A percentile compares a stretch with the other conserved stretches of the same genome.
Evolutionary conservation across 2,797 vertebrate species (phyloP).

Genomic region (Rhynchotus rufescens): DNA sequence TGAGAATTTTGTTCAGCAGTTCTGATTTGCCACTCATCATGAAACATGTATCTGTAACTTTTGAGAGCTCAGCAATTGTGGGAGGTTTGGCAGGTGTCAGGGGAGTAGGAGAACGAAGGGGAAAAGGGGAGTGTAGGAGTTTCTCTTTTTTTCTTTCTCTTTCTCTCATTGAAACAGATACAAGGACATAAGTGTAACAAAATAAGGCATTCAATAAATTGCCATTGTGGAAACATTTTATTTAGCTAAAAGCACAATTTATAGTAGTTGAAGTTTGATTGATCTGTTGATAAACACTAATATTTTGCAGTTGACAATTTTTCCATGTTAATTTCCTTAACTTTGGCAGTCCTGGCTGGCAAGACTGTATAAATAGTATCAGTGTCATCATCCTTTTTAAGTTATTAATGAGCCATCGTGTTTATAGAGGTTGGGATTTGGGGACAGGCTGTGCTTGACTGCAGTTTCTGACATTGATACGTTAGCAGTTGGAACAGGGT

Average conservation of each 20-base stretch:
- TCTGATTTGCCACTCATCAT: constrained; percentile 53
- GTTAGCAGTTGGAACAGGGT: constrained; percentile 76
- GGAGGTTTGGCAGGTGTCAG: constrained; percentile 66
- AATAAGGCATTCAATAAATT: constrained; percentile 71
- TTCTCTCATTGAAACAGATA: constrained; percentile 15
- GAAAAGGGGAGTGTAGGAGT: constrained; percentile 11
- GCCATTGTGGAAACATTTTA: constrained; percentile 77
- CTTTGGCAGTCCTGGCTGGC: constrained; percentile 80
- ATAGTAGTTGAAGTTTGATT: constrained; percentile 83
- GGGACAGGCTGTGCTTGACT: constrained; percentile 83
- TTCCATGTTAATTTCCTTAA: constrained; percentile 84
- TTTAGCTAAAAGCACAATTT: constrained; percentile 83
- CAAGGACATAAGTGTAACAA: constrained; percentile 23
- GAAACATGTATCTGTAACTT: constrained; percentile 41
- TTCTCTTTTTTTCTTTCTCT: background rate
- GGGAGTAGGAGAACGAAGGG: background rate
- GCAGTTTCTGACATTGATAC: constrained; percentile 81
- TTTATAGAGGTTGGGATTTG: constrained; percentile 82
- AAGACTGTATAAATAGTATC: constrained; percentile 83
- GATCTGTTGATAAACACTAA: constrained; percentile 87
- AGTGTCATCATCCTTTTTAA: constrained; percentile 82
- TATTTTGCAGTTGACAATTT: constrained; percentile 86
- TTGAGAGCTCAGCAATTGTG: constrained; percentile 42
- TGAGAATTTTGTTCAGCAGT: constrained; percentile 57
- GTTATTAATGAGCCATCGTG: constrained; percentile 85